Evolutionary conservation across 2,888 invertebrate genomes (phyloP).

Genomic region (Dendrolimus pini): DNA sequence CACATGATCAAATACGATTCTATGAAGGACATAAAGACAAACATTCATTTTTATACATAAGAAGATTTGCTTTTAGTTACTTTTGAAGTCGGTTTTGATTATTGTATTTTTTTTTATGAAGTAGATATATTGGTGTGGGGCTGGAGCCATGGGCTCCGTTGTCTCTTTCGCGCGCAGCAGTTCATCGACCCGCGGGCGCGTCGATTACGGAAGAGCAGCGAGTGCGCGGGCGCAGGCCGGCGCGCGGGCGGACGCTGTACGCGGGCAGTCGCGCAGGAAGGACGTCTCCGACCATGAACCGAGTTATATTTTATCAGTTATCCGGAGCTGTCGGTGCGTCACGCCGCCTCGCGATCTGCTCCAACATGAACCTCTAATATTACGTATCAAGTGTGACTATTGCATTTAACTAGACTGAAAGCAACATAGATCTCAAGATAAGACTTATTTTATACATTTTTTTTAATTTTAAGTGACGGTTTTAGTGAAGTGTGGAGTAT

Average conservation of each 20-base stretch:
- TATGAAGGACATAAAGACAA: too few species aligned
- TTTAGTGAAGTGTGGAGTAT: constrained; percentile 60
- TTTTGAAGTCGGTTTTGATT: too few species aligned
- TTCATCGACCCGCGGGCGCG: constrained; percentile 62
- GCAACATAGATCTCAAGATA: constrained; percentile 73
- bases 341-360: constrained; percentile 52
- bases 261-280: constrained; percentile 56
- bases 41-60: too few species aligned
- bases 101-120: too few species aligned
- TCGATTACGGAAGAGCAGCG: constrained; percentile 62
- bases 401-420: constrained; percentile 69
- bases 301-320: constrained; percentile 70
- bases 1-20: too few species aligned
- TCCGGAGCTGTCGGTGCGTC: constrained; percentile 64
- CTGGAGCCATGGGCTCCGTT: constrained; percentile 13
- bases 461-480: constrained; percentile 60
- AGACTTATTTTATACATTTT: constrained; percentile 61
- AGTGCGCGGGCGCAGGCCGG: constrained; percentile 36
- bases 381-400: constrained; percentile 45
- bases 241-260: constrained; percentile 46
- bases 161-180: constrained; percentile 59
- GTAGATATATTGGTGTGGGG: neutral
- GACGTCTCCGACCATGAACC: constrained; percentile 71
- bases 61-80: too few species aligned
- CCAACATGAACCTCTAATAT: constrained; percentile 50